A percentile compares a stretch with the other conserved stretches of the same genome.
Conservation (phyloP, 2,888 invertebrate genomes). For the Drosophila nigricruria region DNA sequence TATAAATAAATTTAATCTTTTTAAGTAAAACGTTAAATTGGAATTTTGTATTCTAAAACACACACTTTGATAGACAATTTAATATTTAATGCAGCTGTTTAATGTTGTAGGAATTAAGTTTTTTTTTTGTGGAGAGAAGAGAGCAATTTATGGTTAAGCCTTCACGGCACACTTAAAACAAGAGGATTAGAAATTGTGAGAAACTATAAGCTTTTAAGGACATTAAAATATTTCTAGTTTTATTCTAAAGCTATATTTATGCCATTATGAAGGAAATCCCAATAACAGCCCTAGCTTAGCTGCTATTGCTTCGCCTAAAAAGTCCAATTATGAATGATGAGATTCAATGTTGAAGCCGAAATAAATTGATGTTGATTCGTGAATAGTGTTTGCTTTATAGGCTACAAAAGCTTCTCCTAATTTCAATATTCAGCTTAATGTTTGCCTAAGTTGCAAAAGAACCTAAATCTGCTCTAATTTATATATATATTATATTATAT, state of each 20-base stretch:
- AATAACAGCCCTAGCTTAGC: no score
- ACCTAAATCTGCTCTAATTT: not conserved
- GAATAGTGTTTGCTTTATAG: no score
- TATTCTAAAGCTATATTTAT: not conserved
- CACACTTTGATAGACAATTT: not conserved
- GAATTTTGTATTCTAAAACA: not conserved
- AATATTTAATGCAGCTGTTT: not conserved
- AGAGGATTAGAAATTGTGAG: not conserved
- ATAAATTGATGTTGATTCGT: no score
- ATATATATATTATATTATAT: no score
- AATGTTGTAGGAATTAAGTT: no score
- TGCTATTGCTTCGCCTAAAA: no score
- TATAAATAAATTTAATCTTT: constrained; percentile 9
- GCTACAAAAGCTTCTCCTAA: no score
- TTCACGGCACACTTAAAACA: not conserved
- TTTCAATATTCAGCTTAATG: no score
- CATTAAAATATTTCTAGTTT: not conserved
- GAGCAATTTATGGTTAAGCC: no score
- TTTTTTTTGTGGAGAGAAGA: not conserved
- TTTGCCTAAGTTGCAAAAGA: not conserved
- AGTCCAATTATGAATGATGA: no score
- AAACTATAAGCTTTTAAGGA: not conserved
- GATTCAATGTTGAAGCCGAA: no score
- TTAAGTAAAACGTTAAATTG: not conserved
- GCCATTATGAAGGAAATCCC: no score